Evolutionary conservation across 2,113 vertebrate species (phyloP), one percentile per base, ranked within the genome.

Genomic region (Tetrax tetrax): DNA sequence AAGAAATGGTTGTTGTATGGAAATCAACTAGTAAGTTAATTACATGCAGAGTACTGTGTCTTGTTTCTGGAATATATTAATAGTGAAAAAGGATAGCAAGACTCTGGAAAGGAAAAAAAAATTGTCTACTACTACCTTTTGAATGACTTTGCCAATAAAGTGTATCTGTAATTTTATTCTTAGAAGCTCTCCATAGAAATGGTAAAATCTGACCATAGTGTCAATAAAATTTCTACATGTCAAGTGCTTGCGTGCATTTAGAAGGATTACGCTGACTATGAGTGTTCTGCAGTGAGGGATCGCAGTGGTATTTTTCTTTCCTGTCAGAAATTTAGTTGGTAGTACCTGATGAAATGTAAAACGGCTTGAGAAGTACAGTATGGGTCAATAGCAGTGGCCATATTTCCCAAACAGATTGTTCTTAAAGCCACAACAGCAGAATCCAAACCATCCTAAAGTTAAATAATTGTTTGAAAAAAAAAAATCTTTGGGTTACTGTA

Each of bases 51-150:
- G 50, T 83, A 33, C 23, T 38, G 38, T 86, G 43, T 86, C 80
- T 75, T 82, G 29, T 89, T 92, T 95, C 83, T 90, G 74, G 77
- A 92, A 68, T 92, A 65, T n/a, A 37, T 92, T 91, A 89, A 37
- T 69, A 59, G 28, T 69, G 33, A 71, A 78, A 68, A 83, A 65
- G 21, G 20, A 56, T 31, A 50, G 23, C 47, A 90, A 54, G 61
- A 51, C 59, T 63, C 70, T 72, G 69, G 43, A 77, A 63, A 83
- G 24, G 57, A 66, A 48, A 47, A 59, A 80, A 25, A 79, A 71
- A 10, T 37, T 35, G 19, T 70, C 60, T 68, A 19, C 60, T 83
- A 7, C 29, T 83, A 21, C 61, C 51, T 87, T 64, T 82, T 64
- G 61, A 64, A 47, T 91, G 31, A 37, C 19, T 86, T 88, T 75